Conservation (phyloP, 1,140 invertebrate genomes). For the Ridgeia piscesae region DNA sequence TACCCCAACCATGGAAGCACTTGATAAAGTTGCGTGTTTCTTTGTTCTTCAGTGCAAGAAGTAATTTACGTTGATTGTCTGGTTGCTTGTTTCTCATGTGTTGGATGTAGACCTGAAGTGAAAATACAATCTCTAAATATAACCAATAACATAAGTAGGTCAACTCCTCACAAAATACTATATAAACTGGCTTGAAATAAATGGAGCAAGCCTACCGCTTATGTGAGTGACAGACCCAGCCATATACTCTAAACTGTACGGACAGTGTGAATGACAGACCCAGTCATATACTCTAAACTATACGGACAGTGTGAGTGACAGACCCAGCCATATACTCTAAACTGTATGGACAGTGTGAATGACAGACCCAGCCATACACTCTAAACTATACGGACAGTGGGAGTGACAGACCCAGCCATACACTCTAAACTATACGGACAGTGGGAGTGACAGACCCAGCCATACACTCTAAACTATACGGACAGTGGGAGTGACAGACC, state of each 20-base stretch:
- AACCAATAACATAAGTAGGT: background rate
- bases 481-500: background rate
- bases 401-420: background rate
- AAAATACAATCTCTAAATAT: background rate
- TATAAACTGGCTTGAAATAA: too few species aligned
- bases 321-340: background rate
- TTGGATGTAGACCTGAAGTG: constrained; percentile 89
- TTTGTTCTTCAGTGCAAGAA: constrained; percentile 95
- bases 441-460: background rate
- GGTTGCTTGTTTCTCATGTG: constrained; percentile 95
- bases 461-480: background rate
- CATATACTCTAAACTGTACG: too few species aligned
- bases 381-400: background rate
- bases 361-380: background rate
- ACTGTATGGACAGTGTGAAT: background rate
- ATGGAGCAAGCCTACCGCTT: too few species aligned
- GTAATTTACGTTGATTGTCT: constrained; percentile 85
- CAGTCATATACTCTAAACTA: too few species aligned
- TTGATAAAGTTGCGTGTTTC: constrained; percentile 93
- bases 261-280: too few species aligned
- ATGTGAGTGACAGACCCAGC: background rate
- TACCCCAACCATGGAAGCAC: constrained; percentile 97
- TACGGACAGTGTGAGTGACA: background rate
- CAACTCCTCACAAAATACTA: too few species aligned
- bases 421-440: background rate